A percentile compares a stretch with the other conserved stretches of the same genome.
phyloP scores from a whole-genome alignment of 2,888 invertebrate genomes.

The Melinaea menophilus region DNA sequence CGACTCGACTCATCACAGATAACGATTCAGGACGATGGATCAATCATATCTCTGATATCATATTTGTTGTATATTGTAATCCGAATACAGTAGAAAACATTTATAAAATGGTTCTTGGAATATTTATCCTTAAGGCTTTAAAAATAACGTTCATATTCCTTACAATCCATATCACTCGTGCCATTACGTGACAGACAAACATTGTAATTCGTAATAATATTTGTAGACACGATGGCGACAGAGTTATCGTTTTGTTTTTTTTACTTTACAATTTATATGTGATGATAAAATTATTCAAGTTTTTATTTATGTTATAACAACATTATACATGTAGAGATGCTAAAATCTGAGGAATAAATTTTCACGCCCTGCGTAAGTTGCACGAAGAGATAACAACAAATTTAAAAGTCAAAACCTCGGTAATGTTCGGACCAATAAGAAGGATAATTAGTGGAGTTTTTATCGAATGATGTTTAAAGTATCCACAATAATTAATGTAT shows the following conservation, averaged over 20 bases:
- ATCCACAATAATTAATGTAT: not conserved
- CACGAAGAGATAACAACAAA: not conserved
- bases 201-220: conserved; percentile 20
- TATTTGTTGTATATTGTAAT: conserved; percentile 4
- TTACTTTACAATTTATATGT: not conserved
- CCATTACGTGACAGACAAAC: conserved; percentile 11
- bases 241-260: conserved; percentile 28
- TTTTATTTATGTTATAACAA: no score
- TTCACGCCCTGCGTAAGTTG: not conserved
- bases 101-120: not conserved
- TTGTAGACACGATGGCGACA: conserved; percentile 31
- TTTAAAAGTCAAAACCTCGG: conserved; percentile 34
- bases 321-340: no score
- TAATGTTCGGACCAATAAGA: conserved; percentile 35
- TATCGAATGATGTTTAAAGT: not conserved
- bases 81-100: not conserved
- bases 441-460: conserved; percentile 1
- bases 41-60: conserved; percentile 22
- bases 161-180: not conserved
- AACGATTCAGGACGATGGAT: conserved; percentile 25
- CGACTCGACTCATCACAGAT: conserved; percentile 25
- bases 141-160: not conserved
- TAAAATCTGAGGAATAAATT: no score
- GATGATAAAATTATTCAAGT: not conserved
- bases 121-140: not conserved